Percentiles rank a stretch among this genome's conserved stretches.
Conservation (phyloP, 2,113 vertebrate species). For the Clarias batrachus region DNA sequence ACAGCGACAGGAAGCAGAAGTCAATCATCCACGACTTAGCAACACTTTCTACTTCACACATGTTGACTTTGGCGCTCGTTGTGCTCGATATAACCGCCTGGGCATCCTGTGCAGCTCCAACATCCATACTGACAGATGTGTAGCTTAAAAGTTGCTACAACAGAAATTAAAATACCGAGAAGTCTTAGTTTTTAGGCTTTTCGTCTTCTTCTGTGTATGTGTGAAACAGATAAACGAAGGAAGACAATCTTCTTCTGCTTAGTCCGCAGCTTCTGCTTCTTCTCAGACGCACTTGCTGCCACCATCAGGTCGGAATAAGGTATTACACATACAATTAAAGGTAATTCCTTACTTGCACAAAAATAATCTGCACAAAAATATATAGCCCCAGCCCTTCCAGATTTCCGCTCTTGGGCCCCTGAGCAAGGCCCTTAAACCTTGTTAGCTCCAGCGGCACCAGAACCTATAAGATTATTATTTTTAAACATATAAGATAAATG, state of each 20-base stretch:
- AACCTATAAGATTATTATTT: background rate
- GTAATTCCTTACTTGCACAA: background rate
- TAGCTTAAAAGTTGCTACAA: background rate
- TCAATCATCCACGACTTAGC: conserved; percentile 67
- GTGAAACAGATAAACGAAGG: background rate
- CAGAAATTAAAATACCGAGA: background rate
- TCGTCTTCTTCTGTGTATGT: background rate
- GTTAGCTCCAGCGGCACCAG: too few relatives aligned
- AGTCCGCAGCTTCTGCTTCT: background rate
- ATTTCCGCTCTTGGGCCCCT: too few relatives aligned
- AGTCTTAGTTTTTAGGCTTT: background rate
- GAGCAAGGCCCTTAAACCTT: too few relatives aligned
- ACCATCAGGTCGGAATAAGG: background rate
- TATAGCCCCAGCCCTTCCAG: background rate
- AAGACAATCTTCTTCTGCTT: background rate
- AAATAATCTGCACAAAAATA: background rate
- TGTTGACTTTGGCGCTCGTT: conserved; percentile 7
- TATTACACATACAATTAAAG: background rate
- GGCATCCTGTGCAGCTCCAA: background rate
- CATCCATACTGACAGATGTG: background rate
- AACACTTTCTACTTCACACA: conserved; percentile 40
- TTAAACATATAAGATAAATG: too few relatives aligned
- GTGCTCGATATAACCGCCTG: background rate
- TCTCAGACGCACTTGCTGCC: background rate
- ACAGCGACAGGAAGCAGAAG: conserved; percentile 65